These are phyloP conservation scores for Rhabdomys dilectus DNA, from an alignment of 2,113 vertebrate genomes.

Conservation along the genomic window DNA sequence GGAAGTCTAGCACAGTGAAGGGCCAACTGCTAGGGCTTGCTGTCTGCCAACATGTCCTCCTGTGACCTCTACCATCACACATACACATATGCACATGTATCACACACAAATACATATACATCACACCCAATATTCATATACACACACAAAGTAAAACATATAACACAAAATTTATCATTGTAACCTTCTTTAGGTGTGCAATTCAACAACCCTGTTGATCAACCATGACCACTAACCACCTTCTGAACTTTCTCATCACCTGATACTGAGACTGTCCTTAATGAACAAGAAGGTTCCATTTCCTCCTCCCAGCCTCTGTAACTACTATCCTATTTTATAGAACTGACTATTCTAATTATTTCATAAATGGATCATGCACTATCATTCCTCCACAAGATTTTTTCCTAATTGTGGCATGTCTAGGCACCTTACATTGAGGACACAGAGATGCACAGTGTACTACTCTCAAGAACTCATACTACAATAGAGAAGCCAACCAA, in stretches of 20 bases:
- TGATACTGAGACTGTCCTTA: background rate
- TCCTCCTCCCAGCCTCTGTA: background rate
- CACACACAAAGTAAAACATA: background rate
- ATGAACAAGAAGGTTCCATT: slow-evolving; percentile 3
- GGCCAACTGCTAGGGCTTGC: background rate
- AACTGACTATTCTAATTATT: background rate
- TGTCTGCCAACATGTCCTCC: background rate
- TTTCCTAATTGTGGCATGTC: slow-evolving; percentile 14
- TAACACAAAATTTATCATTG: background rate
- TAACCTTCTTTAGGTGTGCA: background rate
- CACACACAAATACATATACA: background rate
- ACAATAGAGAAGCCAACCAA: background rate
- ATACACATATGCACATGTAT: background rate
- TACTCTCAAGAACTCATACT: background rate
- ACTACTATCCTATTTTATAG: background rate
- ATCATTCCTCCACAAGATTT: background rate
- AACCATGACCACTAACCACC: background rate
- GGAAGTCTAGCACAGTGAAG: background rate
- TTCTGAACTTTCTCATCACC: background rate
- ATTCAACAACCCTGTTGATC: background rate
- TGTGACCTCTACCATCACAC: background rate
- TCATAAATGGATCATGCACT: background rate
- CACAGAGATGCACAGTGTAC: background rate
- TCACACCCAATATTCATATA: background rate
- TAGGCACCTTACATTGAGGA: slow-evolving; percentile 6